Percentiles rank a stretch among this genome's conserved stretches.
Conservation (phyloP, 2,888 invertebrate genomes). For the Brachynemurus nebulosus region DNA sequence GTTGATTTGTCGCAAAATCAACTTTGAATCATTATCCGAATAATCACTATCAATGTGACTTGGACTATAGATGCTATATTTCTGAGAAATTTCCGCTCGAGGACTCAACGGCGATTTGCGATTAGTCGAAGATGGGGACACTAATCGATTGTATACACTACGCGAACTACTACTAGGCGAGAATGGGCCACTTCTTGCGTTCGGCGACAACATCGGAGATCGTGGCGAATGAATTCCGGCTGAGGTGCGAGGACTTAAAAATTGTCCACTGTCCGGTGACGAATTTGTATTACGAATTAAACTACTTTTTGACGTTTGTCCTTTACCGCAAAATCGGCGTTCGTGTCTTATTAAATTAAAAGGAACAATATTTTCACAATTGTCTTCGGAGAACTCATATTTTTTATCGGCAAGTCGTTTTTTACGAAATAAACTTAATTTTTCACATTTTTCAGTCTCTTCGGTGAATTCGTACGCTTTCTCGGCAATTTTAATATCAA, state of each 20-base stretch:
- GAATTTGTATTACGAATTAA: not conserved
- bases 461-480: conserved; percentile 78
- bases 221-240: conserved; percentile 21
- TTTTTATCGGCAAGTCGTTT: conserved; percentile 80
- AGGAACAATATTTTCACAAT: conserved; percentile 49
- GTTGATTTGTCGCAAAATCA: conserved; percentile 26
- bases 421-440: conserved; percentile 73
- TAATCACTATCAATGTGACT: conserved; percentile 30
- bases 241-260: conserved; percentile 28
- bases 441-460: conserved; percentile 71
- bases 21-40: conserved; percentile 30
- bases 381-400: conserved; percentile 78
- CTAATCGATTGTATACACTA: conserved; percentile 23
- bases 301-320: conserved; percentile 17
- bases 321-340: conserved; percentile 26
- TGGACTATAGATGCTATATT: conserved; percentile 31
- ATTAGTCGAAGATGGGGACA: conserved; percentile 13
- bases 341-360: conserved; percentile 43
- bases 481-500: conserved; percentile 43
- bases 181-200: conserved; percentile 29
- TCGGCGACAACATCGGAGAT: conserved; percentile 32
- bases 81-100: conserved; percentile 31
- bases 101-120: conserved; percentile 30
- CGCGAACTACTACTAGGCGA: conserved; percentile 27
- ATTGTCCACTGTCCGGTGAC: conserved; percentile 13